Conservation (phyloP, 2,797 vertebrate genomes). For the Syndactyla subalaris region DNA sequence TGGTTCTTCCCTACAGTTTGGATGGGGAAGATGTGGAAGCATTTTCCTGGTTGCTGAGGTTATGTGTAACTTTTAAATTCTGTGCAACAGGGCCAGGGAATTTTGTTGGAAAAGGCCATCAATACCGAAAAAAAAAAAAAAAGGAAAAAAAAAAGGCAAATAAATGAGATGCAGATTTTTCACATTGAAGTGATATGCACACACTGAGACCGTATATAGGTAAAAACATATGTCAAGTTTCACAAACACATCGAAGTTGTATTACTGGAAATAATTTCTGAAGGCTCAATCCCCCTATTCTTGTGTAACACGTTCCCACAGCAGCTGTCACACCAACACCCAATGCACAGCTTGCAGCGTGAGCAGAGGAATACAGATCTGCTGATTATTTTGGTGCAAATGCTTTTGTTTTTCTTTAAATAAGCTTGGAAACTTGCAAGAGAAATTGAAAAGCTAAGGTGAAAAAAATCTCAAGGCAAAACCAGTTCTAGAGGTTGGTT, state of each 20-base stretch:
- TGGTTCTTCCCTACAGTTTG: background rate
- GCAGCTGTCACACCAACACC: conserved; percentile 63
- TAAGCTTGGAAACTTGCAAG: background rate
- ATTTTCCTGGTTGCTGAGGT: background rate
- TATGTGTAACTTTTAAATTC: background rate
- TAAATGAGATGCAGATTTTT: conserved; percentile 49
- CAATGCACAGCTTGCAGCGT: background rate
- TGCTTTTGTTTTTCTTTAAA: conserved; percentile 26
- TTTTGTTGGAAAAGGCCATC: background rate
- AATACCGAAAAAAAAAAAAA: background rate
- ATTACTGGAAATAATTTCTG: conserved; percentile 50
- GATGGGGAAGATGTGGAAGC: background rate
- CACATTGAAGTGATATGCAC: background rate
- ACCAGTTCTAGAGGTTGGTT: background rate
- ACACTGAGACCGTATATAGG: background rate
- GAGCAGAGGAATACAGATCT: conserved; percentile 26
- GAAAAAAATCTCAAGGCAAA: background rate
- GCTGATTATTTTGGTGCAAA: conserved; percentile 16
- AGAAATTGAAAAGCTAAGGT: background rate
- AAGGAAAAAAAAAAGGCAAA: background rate
- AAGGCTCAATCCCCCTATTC: conserved; percentile 6
- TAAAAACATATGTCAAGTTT: conserved; percentile 58
- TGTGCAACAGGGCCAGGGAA: background rate
- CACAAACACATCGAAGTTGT: background rate
- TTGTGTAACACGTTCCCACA: conserved; percentile 29